Evolutionary conservation across 2,888 invertebrate genomes (phyloP), one percentile per base, ranked within the genome.

Genomic region (Drosophila imparisetae): DNA sequence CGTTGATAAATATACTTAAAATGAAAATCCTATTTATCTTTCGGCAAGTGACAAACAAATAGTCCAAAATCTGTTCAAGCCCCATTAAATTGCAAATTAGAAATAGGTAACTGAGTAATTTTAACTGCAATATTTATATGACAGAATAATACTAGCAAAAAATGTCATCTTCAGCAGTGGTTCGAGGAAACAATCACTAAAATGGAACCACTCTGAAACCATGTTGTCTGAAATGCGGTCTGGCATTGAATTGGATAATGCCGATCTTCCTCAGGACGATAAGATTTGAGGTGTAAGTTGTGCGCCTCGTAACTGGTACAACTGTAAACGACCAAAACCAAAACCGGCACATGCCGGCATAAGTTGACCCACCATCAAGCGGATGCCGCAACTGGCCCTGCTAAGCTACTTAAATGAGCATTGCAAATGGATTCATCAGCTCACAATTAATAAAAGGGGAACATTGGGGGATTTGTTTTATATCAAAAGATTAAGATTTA

Each of bases 401-500:
- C n/a, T n/a, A 2, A 40, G 10, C 6, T n/a, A 42, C n/a, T n/a
- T 42, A 6, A 42, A 21, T 10, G 10, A 10, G 30, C 30, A 32
- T 32, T 32, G 30, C 10, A 32, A 32, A 32, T 30, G 3, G 3
- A 30, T 30, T 30, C 30, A 30, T 30, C 0, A 30, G 8, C 30
- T 10, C 13, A 24, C 4, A 42, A 7, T 11, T 8, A 63, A 48
- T 27, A 13, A n/a, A 15, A 27, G 4, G 24, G 24, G 24, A 2
- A 24, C 27, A 11, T 24, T 21, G 36, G 2, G 36, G 0, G 2
- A 34, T 10, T 54, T 30, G 15, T 57, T 57, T 57, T 58, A 42
- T 67, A 76, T 71, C 55, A 80, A 76, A 66, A 64, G 11, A 66
- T 71, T 54, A 59, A 45, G 15, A 57, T 78, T 77, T 78, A 78